phyloP scores from a whole-genome alignment of 1,140 invertebrate species.

The Telenomus remus region DNA sequence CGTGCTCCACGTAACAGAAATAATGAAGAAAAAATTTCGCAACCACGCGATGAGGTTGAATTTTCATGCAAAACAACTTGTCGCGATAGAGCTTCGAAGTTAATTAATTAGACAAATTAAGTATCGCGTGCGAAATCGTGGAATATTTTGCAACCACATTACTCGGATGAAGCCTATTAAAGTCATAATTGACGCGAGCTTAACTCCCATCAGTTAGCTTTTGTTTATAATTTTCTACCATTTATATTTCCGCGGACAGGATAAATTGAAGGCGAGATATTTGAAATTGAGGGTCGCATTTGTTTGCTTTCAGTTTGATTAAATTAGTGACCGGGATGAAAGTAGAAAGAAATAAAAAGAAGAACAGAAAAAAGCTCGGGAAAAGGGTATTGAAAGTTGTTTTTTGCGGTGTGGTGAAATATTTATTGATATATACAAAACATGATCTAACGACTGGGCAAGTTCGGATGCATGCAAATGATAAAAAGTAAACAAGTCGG shows the following conservation, averaged over 20 bases:
- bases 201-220: too few species aligned
- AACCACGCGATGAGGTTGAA: slow-evolving; percentile 11
- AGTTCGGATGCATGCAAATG: slow-evolving; percentile 32
- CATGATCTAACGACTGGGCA: slow-evolving; percentile 44
- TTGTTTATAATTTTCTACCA: too few species aligned
- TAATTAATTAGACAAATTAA: slow-evolving; percentile 38
- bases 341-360: too few species aligned
- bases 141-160: slow-evolving; percentile 6
- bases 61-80: slow-evolving; percentile 23
- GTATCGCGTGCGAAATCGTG: slow-evolving; percentile 10
- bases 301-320: too few species aligned
- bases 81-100: slow-evolving; percentile 7
- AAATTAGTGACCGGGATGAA: too few species aligned
- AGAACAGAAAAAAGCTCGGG: too few species aligned
- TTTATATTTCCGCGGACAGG: too few species aligned
- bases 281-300: too few species aligned
- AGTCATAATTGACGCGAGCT: not conserved
- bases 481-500: slow-evolving; percentile 54
- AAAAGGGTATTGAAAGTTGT: not conserved
- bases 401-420: slow-evolving; percentile 18
- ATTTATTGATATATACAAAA: slow-evolving; percentile 37
- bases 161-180: not conserved
- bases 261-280: too few species aligned
- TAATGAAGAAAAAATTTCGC: slow-evolving; percentile 24
- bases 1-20: slow-evolving; percentile 4